These are phyloP conservation scores for Acropora tenuis DNA, from an alignment of 64 coral and sea anemone species.

Conservation along the genomic window DNA sequence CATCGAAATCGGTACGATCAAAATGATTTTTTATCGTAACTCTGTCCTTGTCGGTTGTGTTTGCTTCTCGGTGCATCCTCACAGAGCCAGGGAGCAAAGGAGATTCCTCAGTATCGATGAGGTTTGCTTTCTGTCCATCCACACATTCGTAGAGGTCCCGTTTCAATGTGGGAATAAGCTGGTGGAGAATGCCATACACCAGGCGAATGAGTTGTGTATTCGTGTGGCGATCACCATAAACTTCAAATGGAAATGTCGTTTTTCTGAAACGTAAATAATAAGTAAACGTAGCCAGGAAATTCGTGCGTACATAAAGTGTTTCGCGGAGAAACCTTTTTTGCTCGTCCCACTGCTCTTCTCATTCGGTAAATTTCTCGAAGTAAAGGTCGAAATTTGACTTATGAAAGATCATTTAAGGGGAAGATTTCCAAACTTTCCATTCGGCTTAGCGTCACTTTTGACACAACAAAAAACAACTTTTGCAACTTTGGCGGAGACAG, in stretches of 20 bases:
- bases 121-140: not conserved
- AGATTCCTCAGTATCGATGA: constrained; percentile 4
- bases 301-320: too few relatives aligned
- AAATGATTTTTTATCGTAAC: constrained; percentile 55
- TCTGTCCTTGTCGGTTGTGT: not conserved
- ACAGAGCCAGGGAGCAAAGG: constrained; percentile 38
- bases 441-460: too few relatives aligned
- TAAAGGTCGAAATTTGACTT: too few relatives aligned
- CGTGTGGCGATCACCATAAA: constrained; percentile 1
- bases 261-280: too few relatives aligned
- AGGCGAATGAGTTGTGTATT: constrained; percentile 23
- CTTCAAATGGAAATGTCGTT: not conserved
- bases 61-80: constrained; percentile 57
- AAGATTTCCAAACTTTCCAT: too few relatives aligned
- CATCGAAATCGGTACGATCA: constrained; percentile 32
- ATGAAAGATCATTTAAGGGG: too few relatives aligned
- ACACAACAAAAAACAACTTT: too few relatives aligned
- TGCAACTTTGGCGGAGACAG: too few relatives aligned
- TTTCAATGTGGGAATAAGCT: constrained; percentile 33
- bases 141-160: constrained; percentile 45
- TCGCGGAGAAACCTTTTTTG: not conserved
- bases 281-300: too few relatives aligned
- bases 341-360: not conserved
- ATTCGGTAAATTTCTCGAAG: not conserved
- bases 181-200: constrained; percentile 16